A percentile compares a stretch with the other conserved stretches of the same genome.
Conservation (phyloP, 2,113 vertebrate genomes). For the Rattus norvegicus region DNA sequence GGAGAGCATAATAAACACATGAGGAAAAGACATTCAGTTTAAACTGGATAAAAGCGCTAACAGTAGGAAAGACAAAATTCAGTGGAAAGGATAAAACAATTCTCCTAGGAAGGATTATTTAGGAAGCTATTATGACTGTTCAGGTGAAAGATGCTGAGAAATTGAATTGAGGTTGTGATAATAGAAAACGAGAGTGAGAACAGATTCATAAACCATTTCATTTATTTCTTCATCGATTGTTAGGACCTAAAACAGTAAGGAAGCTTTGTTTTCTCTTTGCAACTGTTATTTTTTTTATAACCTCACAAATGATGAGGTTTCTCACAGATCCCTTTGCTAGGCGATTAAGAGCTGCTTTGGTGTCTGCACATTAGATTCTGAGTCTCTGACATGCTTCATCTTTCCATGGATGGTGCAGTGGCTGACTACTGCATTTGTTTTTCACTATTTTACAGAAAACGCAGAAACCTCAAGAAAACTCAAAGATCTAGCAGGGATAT, state of each 20-base stretch:
- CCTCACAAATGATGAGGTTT: neutral
- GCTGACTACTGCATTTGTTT: neutral
- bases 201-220: neutral
- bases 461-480: neutral
- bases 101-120: neutral
- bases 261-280: neutral
- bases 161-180: neutral
- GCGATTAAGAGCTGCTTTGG: neutral
- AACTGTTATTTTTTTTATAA: neutral
- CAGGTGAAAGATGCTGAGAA: neutral
- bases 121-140: neutral
- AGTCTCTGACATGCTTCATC: neutral
- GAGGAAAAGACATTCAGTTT: neutral
- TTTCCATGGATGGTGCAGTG: neutral
- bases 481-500: neutral
- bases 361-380: neutral
- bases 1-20: neutral
- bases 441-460: neutral
- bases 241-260: neutral
- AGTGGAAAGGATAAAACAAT: neutral
- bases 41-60: neutral
- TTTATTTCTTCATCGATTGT: neutral
- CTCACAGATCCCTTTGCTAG: neutral
- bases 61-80: neutral
- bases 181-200: neutral